Evolutionary conservation across 1,140 invertebrate genomes (phyloP).

Genomic region (Pogonomyrmex californicus): DNA sequence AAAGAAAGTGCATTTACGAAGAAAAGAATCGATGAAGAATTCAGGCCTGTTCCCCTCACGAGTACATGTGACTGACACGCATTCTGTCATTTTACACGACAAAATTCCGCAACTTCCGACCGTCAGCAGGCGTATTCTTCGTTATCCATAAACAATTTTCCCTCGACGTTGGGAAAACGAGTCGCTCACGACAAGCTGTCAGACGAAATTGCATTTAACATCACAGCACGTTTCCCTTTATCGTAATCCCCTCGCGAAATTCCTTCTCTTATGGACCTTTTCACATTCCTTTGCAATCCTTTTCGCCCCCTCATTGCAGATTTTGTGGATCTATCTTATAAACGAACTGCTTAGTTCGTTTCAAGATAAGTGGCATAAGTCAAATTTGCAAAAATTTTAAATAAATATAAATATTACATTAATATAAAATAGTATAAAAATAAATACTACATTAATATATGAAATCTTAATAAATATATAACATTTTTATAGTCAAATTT

Average conservation of each 20-base stretch:
- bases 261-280: constrained; percentile 22
- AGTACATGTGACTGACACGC: background rate
- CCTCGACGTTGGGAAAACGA: constrained; percentile 35
- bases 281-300: constrained; percentile 13
- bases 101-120: constrained; percentile 55
- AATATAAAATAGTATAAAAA: background rate
- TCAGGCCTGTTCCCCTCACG: background rate
- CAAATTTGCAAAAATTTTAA: background rate
- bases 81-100: constrained; percentile 37
- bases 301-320: background rate
- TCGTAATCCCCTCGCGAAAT: constrained; percentile 36
- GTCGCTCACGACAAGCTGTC: constrained; percentile 57
- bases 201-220: constrained; percentile 67
- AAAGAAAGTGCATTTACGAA: background rate
- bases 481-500: no score
- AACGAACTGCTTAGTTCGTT: background rate
- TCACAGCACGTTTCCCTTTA: constrained; percentile 14
- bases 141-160: constrained; percentile 69
- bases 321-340: background rate
- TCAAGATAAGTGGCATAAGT: background rate
- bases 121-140: constrained; percentile 57
- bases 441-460: no score
- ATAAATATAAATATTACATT: background rate
- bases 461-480: no score
- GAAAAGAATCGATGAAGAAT: constrained; percentile 30